phyloP scores from a whole-genome alignment of 2,113 vertebrate species.

The Aptenodytes patagonicus region DNA sequence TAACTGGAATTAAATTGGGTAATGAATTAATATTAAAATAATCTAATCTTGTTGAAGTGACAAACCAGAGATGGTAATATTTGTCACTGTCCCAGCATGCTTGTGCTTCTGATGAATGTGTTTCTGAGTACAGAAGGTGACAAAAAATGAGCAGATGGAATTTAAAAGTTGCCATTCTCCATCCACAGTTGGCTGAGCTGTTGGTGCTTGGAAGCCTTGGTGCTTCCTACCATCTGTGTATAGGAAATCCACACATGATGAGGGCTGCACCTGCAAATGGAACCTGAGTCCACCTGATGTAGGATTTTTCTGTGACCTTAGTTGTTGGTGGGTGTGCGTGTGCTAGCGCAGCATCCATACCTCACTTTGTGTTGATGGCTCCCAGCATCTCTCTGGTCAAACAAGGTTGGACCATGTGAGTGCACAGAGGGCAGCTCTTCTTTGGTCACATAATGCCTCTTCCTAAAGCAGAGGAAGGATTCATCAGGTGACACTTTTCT shows the following conservation, averaged over 20 bases:
- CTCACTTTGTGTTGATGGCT: background rate
- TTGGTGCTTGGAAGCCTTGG: constrained; percentile 40
- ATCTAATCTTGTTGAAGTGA: constrained; percentile 49
- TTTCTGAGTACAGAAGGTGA: constrained; percentile 20
- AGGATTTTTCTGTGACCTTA: background rate
- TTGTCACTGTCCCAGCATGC: constrained; percentile 43
- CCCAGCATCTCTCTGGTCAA: background rate
- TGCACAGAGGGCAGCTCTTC: background rate
- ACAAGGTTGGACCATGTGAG: background rate
- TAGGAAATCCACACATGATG: background rate
- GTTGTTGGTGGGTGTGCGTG: background rate
- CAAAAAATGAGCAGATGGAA: constrained; percentile 39
- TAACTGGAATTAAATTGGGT: constrained; percentile 62
- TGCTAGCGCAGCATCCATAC: rapidly evolving
- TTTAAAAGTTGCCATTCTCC: constrained; percentile 21
- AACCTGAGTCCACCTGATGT: background rate
- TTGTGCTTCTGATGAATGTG: constrained; percentile 12
- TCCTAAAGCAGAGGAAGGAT: background rate
- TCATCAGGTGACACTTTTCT: background rate
- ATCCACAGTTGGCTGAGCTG: constrained; percentile 44
- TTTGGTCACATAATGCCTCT: background rate
- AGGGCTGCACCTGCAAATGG: background rate
- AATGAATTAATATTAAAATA: constrained; percentile 70
- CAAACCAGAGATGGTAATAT: constrained; percentile 30
- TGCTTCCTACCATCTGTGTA: constrained; percentile 21